A percentile compares a stretch with the other conserved stretches of the same genome.
These are phyloP conservation scores for Uromys caudimaculatus DNA, from an alignment of 2,797 vertebrate genomes.

Conservation along the genomic window DNA sequence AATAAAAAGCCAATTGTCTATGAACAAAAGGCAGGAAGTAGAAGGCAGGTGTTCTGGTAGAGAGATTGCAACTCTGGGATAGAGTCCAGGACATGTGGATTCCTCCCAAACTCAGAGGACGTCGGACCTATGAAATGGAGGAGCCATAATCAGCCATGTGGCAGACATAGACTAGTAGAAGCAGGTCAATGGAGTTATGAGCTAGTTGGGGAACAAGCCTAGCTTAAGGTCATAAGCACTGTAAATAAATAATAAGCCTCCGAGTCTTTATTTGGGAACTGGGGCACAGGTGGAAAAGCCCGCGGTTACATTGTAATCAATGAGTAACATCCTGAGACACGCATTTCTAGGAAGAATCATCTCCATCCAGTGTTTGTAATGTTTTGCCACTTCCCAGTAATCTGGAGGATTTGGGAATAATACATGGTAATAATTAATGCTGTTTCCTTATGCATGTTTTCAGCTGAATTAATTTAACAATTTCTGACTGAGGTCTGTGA, in stretches of 20 bases:
- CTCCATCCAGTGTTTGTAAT: neutral
- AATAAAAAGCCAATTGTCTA: neutral
- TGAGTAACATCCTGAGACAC: neutral
- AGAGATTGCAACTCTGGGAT: neutral
- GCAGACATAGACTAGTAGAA: neutral
- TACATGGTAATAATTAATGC: neutral
- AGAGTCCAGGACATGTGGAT: neutral
- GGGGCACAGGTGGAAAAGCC: neutral
- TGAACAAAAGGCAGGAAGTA: neutral
- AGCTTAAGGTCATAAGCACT: neutral
- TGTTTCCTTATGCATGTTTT: conserved; percentile 27
- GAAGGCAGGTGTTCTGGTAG: neutral
- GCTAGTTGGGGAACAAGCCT: neutral
- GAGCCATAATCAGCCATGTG: neutral
- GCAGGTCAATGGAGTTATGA: neutral
- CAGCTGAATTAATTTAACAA: neutral
- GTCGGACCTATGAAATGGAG: neutral
- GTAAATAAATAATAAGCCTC: neutral
- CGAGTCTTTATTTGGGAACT: neutral
- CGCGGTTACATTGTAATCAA: neutral
- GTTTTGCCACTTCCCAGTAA: neutral
- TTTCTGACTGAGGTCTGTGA: neutral
- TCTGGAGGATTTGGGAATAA: neutral
- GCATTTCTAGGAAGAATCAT: neutral
- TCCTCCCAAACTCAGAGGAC: neutral